Percentiles rank a stretch among this genome's conserved stretches.
Conservation (phyloP, 2,113 vertebrate species). For the Nesogale talazaci region DNA sequence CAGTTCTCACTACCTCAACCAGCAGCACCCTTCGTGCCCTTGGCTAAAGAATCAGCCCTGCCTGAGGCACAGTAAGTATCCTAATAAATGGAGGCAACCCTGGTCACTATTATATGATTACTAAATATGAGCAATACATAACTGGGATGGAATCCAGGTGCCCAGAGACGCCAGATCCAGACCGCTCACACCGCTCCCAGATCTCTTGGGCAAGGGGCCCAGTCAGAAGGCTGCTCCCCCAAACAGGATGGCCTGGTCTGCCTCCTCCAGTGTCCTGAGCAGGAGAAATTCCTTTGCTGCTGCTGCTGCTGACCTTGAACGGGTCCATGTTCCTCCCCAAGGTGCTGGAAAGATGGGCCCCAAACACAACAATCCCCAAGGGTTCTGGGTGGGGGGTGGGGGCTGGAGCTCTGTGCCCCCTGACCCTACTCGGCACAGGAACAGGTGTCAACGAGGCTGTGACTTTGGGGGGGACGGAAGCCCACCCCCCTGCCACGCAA, state of each 20-base stretch:
- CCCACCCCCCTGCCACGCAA: background rate
- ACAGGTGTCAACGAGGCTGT: slow-evolving; percentile 80
- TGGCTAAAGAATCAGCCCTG: slow-evolving; percentile 58
- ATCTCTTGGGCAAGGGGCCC: slow-evolving; percentile 18
- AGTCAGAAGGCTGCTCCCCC: background rate
- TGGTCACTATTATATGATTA: slow-evolving; percentile 44
- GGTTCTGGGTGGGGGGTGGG: background rate
- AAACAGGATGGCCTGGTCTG: slow-evolving; percentile 7
- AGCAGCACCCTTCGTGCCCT: background rate
- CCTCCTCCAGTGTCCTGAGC: background rate
- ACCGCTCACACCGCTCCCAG: background rate
- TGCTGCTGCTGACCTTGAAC: background rate
- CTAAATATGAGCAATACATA: slow-evolving; percentile 52
- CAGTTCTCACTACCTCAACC: background rate
- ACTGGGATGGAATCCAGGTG: slow-evolving; percentile 24
- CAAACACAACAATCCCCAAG: background rate
- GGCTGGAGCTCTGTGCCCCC: background rate
- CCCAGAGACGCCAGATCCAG: background rate
- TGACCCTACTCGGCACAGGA: slow-evolving; percentile 30
- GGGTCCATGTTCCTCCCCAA: background rate
- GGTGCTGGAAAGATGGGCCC: background rate
- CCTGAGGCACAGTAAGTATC: slow-evolving; percentile 49
- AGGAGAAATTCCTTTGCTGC: background rate
- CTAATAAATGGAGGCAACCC: background rate
- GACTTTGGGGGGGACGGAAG: slow-evolving; percentile 64